Conservation (phyloP, 2,888 invertebrate species). For the Keiferia lycopersicella region DNA sequence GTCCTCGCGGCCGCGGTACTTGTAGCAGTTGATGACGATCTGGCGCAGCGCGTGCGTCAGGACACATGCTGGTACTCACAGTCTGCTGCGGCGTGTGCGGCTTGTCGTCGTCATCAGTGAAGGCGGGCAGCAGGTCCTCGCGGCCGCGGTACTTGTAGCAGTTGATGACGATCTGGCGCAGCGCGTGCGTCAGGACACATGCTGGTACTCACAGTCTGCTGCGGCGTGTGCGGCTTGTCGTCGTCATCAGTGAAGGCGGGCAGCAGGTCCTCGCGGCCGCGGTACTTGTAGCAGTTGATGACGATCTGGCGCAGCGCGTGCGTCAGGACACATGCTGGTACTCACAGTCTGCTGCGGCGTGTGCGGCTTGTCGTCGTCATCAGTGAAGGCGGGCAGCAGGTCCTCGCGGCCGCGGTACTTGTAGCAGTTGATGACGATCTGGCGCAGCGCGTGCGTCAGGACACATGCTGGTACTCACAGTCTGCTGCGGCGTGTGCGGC, state of each 20-base stretch:
- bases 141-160: conserved; percentile 93
- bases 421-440: background rate
- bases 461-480: too few relatives aligned
- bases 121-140: conserved; percentile 95
- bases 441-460: too few relatives aligned
- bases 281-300: conserved; percentile 85
- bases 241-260: conserved; percentile 97
- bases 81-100: conserved; percentile 26
- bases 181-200: too few relatives aligned
- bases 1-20: conserved; percentile 96
- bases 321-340: too few relatives aligned
- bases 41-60: too few relatives aligned
- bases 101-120: conserved; percentile 94
- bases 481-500: too few relatives aligned
- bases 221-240: conserved; percentile 73
- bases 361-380: conserved; percentile 88
- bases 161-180: too few relatives aligned
- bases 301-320: too few relatives aligned
- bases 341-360: background rate
- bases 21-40: conserved; percentile 50
- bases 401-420: conserved; percentile 97
- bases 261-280: conserved; percentile 94
- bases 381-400: conserved; percentile 95
- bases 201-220: too few relatives aligned
- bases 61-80: too few relatives aligned